A percentile compares a stretch with the other conserved stretches of the same genome.
phyloP scores from a whole-genome alignment of 2,113 vertebrate genomes.

The Lepisosteus osseus region DNA sequence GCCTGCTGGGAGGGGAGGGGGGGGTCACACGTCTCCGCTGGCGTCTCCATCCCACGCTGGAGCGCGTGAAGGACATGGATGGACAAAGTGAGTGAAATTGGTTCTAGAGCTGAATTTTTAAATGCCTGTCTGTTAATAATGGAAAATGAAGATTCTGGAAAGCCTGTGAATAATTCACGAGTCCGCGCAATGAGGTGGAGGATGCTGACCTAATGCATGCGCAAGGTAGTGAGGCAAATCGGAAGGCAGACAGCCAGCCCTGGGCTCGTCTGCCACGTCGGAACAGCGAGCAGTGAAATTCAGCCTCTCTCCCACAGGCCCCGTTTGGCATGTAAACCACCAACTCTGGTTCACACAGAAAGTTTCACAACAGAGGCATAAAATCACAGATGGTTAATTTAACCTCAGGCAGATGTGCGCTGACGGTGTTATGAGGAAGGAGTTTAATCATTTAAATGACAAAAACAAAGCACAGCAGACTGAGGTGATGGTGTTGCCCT shows the following conservation, averaged over 20 bases:
- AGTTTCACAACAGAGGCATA: too few species aligned
- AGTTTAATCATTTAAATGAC: too few species aligned
- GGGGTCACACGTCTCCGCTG: neutral
- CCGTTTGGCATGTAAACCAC: neutral
- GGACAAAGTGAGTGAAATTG: conserved; percentile 11
- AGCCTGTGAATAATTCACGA: too few species aligned
- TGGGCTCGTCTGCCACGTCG: neutral
- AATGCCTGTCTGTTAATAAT: conserved; percentile 27
- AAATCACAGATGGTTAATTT: conserved; percentile 14
- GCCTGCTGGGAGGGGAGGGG: neutral
- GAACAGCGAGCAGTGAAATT: neutral
- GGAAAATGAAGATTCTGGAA: conserved; percentile 10
- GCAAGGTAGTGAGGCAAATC: too few species aligned
- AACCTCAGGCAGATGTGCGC: conserved; percentile 7
- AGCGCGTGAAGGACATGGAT: neutral
- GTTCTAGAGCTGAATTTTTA: conserved; percentile 42
- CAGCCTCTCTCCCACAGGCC: neutral
- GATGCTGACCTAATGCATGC: too few species aligned
- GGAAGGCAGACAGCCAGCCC: neutral
- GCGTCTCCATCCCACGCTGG: neutral
- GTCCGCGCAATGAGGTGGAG: too few species aligned
- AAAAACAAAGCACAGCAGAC: too few species aligned
- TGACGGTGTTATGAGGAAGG: neutral
- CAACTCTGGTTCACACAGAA: neutral
- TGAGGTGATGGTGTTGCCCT: too few species aligned